A percentile compares a stretch with the other conserved stretches of the same genome.
phyloP scores from a whole-genome alignment of 2,113 vertebrate species.

The Anoplopoma fimbria region DNA sequence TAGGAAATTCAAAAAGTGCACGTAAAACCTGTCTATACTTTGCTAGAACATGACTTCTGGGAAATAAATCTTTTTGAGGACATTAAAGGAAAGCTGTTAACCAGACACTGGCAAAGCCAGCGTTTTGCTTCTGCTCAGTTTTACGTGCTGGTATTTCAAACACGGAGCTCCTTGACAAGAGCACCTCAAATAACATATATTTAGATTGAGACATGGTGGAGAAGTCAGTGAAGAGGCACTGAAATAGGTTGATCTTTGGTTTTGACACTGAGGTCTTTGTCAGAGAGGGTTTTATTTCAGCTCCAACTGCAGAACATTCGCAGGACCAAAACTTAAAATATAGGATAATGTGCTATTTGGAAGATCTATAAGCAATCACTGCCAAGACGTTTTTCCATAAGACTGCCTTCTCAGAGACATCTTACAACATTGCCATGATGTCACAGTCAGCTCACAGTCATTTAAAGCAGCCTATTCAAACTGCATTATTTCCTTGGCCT shows the following conservation, averaged over 20 bases:
- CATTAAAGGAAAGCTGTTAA: constrained; percentile 33
- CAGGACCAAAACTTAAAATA: not conserved
- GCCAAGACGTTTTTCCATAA: constrained; percentile 17
- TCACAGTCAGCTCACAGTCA: constrained; percentile 12
- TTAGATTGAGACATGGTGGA: not conserved
- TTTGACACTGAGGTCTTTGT: constrained; percentile 20
- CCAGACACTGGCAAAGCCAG: not conserved
- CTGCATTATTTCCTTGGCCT: constrained; percentile 1
- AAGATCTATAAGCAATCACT: not conserved
- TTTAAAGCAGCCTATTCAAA: constrained; percentile 9
- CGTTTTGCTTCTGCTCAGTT: constrained; percentile 18
- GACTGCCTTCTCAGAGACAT: constrained; percentile 4
- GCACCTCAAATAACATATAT: not conserved
- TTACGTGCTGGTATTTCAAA: constrained; percentile 19
- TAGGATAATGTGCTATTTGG: not conserved
- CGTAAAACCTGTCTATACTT: constrained; percentile 31
- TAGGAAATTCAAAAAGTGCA: no score
- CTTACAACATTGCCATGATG: constrained; percentile 5
- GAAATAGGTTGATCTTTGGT: not conserved
- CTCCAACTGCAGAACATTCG: not conserved
- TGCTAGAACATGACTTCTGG: constrained; percentile 6
- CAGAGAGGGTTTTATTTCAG: constrained; percentile 34
- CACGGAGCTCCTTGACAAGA: constrained; percentile 17
- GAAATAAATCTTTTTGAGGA: not conserved
- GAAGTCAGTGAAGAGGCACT: not conserved